Percentiles rank a stretch among this genome's conserved stretches.
phyloP scores from a whole-genome alignment of 2,797 vertebrate species.

The Aphelocoma californica region DNA sequence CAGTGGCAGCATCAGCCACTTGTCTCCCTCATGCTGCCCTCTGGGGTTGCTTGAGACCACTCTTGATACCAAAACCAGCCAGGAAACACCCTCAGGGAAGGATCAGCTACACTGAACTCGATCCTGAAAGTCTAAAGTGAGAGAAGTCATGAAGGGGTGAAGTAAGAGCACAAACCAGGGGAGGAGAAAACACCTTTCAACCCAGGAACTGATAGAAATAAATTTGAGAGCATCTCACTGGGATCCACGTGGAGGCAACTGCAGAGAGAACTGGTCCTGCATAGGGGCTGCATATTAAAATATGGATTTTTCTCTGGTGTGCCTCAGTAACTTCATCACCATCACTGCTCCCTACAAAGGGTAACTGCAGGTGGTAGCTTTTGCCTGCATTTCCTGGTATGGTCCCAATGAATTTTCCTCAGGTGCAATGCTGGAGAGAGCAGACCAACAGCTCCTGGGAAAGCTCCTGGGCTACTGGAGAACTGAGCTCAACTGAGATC shows the following conservation, averaged over 20 bases:
- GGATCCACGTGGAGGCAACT: neutral
- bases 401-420: neutral
- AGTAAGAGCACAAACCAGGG: neutral
- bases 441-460: neutral
- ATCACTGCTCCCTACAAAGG: neutral
- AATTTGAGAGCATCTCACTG: neutral
- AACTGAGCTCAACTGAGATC: neutral
- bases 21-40: neutral
- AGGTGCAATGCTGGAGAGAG: neutral
- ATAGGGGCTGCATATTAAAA: neutral
- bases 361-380: neutral
- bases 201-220: rapidly evolving
- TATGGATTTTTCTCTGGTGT: neutral
- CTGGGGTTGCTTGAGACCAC: neutral
- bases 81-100: neutral
- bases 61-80: neutral
- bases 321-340: neutral
- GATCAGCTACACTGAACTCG: rapidly evolving
- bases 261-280: neutral
- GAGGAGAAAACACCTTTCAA: neutral
- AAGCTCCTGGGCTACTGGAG: neutral
- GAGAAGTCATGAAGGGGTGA: neutral
- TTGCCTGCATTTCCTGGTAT: neutral
- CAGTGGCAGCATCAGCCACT: neutral
- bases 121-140: neutral